These are phyloP conservation scores for Chrysomallon squamiferum DNA, from an alignment of 1,140 invertebrate genomes.

Conservation along the genomic window DNA sequence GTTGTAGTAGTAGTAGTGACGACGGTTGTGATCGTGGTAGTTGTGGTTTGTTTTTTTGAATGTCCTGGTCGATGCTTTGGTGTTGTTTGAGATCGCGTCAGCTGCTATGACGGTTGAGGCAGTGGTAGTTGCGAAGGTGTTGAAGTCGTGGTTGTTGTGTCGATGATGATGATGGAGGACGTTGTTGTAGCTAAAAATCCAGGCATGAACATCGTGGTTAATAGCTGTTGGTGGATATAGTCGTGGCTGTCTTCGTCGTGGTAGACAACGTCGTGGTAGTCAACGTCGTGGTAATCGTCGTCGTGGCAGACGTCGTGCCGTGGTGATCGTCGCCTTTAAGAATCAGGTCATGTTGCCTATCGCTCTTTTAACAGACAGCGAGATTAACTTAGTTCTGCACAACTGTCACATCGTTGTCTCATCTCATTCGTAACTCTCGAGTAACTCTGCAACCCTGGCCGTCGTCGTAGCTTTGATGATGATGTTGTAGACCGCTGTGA, in stretches of 20 bases:
- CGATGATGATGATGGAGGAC: neutral
- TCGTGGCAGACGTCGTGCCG: neutral
- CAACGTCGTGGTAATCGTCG: neutral
- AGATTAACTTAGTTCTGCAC: no score
- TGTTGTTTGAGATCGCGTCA: neutral
- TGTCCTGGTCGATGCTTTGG: neutral
- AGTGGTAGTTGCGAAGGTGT: neutral
- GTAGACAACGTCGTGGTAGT: slow-evolving; percentile 11
- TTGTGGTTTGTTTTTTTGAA: neutral
- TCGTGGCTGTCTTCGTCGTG: neutral
- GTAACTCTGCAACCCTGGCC: no score
- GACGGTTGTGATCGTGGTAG: no score
- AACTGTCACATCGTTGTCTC: no score
- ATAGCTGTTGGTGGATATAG: neutral
- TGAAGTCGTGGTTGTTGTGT: neutral
- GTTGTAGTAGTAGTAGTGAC: neutral
- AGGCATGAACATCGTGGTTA: neutral
- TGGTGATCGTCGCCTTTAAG: no score
- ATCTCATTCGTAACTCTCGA: no score
- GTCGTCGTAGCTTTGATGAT: no score
- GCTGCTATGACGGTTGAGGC: neutral
- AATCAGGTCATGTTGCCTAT: no score
- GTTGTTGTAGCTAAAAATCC: slow-evolving; percentile 1
- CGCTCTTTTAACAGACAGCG: no score
- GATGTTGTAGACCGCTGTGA: no score